Evolutionary conservation across 2,797 vertebrate genomes (phyloP), one percentile per base, ranked within the genome.

Genomic region (Varecia variegata): DNA sequence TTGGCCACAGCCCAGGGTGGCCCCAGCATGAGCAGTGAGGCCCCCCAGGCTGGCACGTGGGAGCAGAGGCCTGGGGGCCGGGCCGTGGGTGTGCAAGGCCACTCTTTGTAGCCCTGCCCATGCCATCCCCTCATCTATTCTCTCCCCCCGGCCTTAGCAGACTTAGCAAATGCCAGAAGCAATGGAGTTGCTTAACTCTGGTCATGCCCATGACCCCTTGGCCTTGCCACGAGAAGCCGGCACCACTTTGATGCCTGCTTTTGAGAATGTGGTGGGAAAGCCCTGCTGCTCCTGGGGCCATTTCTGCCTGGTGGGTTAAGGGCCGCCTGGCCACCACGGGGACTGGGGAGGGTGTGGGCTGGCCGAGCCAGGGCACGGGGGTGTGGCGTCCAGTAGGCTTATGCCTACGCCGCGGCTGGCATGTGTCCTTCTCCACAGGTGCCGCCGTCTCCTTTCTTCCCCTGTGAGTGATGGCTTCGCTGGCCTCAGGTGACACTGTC

Each of bases 381-480:
- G 62, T 67, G 65, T 25, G 35, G 32, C 1, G 3, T 13, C 67
- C 9, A 10, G 35, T 7, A 12, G 43, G 30, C 27, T 68, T 14
- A 0, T 52, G 17, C 14, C 18, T 27, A 13, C 0, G 0, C 45
- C 23, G 2, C 2, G 62, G 20, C 23, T 43, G 13, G 47, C 30
- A 62, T 12, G 27, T 14, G 1, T 30, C 56, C 14, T 67, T 32
- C 3, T 45, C 40, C 50, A 32, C 18, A 0, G 10, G 40, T 7
- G 18, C 62, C 12, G 3, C n/a, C 54, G n/a, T 40, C 38, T 58
- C 50, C 30, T 25, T 68, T 68, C 13, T 3, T 43, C 38, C 9
- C 25, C 18, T 0, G 2, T 18, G 17, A 70, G 38, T 25, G 5
- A 50, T 11, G n/a, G 79, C 56, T 79, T 58, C 4, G 67, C 35